Conservation (phyloP, 2,797 vertebrate species). For the Epinephelus awoara region DNA sequence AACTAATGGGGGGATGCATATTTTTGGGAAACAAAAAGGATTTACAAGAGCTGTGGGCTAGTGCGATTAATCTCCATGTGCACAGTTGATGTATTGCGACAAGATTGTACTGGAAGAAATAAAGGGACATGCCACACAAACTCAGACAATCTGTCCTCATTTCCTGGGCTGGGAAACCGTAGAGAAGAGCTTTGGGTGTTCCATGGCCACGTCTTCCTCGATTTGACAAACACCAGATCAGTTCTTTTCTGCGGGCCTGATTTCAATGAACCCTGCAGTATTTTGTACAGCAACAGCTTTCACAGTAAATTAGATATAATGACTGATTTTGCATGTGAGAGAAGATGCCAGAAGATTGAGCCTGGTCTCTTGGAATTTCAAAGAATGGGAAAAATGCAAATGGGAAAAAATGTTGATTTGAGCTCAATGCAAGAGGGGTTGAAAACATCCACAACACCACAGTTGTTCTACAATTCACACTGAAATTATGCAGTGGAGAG, state of each 20-base stretch:
- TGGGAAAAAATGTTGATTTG: neutral
- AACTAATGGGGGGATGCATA: constrained; percentile 39
- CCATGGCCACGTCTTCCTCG: constrained; percentile 21
- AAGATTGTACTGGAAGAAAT: constrained; percentile 66
- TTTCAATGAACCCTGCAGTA: constrained; percentile 31
- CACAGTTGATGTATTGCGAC: constrained; percentile 61
- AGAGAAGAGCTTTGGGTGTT: constrained; percentile 46
- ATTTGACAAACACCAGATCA: constrained; percentile 52
- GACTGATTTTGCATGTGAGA: constrained; percentile 20
- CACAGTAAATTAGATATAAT: constrained; percentile 30
- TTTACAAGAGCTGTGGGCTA: constrained; percentile 59
- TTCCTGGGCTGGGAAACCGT: constrained; percentile 56
- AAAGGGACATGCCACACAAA: constrained; percentile 70
- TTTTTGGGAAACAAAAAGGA: constrained; percentile 65
- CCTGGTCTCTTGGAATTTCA: neutral
- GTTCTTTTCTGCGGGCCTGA: constrained; percentile 19
- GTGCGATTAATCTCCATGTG: constrained; percentile 75
- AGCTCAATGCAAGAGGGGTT: neutral
- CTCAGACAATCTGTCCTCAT: constrained; percentile 73
- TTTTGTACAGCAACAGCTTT: constrained; percentile 30
- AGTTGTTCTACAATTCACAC: neutral
- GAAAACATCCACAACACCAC: neutral
- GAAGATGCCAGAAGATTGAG: constrained; percentile 11
- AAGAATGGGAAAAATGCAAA: constrained; percentile 24
- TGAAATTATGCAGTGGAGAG: neutral